A percentile compares a stretch with the other conserved stretches of the same genome.
phyloP scores from a whole-genome alignment of 2,888 invertebrate species.

The Temnothorax ravouxi region DNA sequence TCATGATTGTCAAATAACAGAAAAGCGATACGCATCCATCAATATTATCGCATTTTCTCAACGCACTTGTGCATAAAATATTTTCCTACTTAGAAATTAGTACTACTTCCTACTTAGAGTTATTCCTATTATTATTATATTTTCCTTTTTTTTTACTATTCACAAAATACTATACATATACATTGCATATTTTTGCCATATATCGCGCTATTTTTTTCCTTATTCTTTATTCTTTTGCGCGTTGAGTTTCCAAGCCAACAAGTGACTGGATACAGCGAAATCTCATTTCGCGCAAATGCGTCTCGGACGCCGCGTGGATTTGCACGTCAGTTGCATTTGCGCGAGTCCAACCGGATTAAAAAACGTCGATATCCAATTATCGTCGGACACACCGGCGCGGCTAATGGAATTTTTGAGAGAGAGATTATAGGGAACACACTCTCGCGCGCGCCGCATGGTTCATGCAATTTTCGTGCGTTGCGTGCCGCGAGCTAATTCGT shows the following conservation, averaged over 20 bases:
- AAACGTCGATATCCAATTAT: conserved; percentile 84
- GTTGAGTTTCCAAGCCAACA: conserved; percentile 4
- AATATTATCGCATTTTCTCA: conserved; percentile 9
- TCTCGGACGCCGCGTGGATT: conserved; percentile 68
- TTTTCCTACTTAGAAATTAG: neutral
- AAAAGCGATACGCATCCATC: neutral
- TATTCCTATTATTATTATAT: neutral
- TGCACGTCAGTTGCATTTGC: conserved; percentile 68
- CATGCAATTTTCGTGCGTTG: conserved; percentile 71
- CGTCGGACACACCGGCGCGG: conserved; percentile 67
- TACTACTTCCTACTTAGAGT: too few relatives aligned
- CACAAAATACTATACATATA: neutral
- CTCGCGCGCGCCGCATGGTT: conserved; percentile 64
- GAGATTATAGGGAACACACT: conserved; percentile 81
- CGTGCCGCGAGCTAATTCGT: conserved; percentile 65
- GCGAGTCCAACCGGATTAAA: conserved; percentile 70
- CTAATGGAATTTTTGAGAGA: conserved; percentile 86
- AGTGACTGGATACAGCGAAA: conserved; percentile 59
- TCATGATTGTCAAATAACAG: neutral
- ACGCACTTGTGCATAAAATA: neutral
- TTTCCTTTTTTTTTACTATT: neutral
- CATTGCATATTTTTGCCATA: neutral
- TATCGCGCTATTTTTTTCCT: neutral
- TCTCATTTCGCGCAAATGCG: conserved; percentile 74
- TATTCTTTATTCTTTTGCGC: neutral